Evolutionary conservation across 1,140 invertebrate genomes (phyloP), one percentile per base, ranked within the genome.

Genomic region (Aphis gossypii): DNA sequence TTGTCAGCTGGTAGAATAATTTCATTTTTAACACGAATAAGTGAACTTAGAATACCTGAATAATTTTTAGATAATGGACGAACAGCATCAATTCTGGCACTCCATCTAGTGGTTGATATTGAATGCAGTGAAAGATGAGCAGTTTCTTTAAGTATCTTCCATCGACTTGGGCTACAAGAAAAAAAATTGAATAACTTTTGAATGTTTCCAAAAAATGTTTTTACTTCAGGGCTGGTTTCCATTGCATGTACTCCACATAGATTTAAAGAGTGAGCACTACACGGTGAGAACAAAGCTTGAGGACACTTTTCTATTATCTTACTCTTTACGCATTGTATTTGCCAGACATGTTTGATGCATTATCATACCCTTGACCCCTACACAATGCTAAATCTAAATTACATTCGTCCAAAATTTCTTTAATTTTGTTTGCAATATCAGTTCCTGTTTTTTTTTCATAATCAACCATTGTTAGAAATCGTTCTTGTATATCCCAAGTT

Each of bases 251-350:
- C n/a, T 30, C 89, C 89, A 44, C 89, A 90, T 25, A 92, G 48
- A 76, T 94, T 94, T 35, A 94, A 68, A 25, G 89, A 94, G 48
- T 94, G 93, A 56, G 41, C 44, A 41, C 25, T n/a, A 92, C 89
- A 94, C 35, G 76, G 68, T 54, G n/a, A 54, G 35, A 56, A 94
- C 14, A 94, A 35, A 44, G 93, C 88, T n/a, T 92, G 44, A 48
- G 46, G 56, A 38, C 60, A 44, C 25, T 84, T n/a, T 23, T 82
- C 90, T 46, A 41, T 91, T 51, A 91, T 44, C 44, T 35, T 48
- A 25, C 46, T 89, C 44, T 94, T 88, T 30, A 84, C 88, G 30
- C 93, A 1, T 92, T 83, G 20, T 90, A 60, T 35, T 38, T 41
- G 23, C 89, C 76, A 35, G 56, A 83, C 89, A 94, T 94, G 46